phyloP scores from a whole-genome alignment of 2,113 vertebrate genomes.

The Mellivora capensis region DNA sequence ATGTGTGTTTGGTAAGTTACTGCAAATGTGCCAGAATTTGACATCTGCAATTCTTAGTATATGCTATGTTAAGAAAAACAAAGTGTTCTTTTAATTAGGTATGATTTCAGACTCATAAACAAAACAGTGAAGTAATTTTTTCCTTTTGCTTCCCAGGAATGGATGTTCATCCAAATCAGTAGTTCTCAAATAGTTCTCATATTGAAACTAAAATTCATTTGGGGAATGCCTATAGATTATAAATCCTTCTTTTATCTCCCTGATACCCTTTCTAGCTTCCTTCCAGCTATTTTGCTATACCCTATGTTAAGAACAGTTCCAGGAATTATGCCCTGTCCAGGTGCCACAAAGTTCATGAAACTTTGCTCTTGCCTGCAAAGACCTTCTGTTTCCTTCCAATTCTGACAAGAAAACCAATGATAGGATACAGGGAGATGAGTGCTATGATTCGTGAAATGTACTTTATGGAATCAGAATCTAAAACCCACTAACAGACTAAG shows the following conservation, averaged over 20 bases:
- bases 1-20: slow-evolving; percentile 54
- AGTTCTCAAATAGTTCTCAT: background rate
- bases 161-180: background rate
- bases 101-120: slow-evolving; percentile 51
- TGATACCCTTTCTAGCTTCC: background rate
- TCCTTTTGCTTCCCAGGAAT: slow-evolving; percentile 43
- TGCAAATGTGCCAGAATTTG: slow-evolving; percentile 57
- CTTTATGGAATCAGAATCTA: background rate
- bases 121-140: slow-evolving; percentile 41
- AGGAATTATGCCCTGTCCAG: background rate
- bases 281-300: background rate
- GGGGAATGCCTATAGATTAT: background rate
- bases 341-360: background rate
- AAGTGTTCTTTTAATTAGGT: slow-evolving; percentile 61
- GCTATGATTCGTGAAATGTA: background rate
- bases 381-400: background rate
- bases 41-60: slow-evolving; percentile 62
- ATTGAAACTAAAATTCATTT: background rate
- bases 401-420: background rate
- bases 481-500: background rate
- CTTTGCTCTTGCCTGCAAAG: background rate
- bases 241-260: background rate
- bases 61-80: slow-evolving; percentile 56
- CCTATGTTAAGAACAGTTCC: background rate
- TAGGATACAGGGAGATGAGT: background rate